Percentiles rank a stretch among this genome's conserved stretches.
These are phyloP conservation scores for Oreochromis aureus DNA, from an alignment of 2,113 vertebrate genomes.

Conservation along the genomic window DNA sequence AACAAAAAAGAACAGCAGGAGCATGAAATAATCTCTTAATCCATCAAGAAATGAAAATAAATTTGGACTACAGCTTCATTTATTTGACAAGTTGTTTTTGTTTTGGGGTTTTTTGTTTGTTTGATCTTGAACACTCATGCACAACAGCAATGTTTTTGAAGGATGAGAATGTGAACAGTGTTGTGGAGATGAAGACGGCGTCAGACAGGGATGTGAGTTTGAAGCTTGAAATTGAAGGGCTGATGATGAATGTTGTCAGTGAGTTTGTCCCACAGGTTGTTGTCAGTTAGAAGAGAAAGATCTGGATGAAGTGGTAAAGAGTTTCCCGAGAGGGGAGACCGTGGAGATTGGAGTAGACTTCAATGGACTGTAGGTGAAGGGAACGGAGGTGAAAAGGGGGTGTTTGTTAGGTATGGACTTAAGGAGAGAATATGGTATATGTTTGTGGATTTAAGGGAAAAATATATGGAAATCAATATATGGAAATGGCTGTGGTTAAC, in stretches of 20 bases:
- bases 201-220: rapidly evolving
- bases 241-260: neutral
- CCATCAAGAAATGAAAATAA: neutral
- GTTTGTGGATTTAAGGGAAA: neutral
- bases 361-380: neutral
- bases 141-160: neutral
- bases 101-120: rapidly evolving
- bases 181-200: neutral
- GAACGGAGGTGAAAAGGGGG: neutral
- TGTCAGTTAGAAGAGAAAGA: neutral
- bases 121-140: neutral
- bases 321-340: neutral
- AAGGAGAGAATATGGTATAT: neutral
- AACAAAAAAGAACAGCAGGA: neutral
- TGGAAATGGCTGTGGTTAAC: neutral
- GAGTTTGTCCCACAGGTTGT: neutral
- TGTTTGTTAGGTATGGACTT: neutral
- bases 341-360: neutral
- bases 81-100: neutral
- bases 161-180: neutral
- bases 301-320: neutral
- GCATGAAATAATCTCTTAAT: neutral
- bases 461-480: neutral
- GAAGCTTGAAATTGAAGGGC: neutral
- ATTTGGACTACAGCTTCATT: neutral